Evolutionary conservation across 1,140 invertebrate genomes (phyloP), one percentile per base, ranked within the genome.

Genomic region (Aricia agestis): DNA sequence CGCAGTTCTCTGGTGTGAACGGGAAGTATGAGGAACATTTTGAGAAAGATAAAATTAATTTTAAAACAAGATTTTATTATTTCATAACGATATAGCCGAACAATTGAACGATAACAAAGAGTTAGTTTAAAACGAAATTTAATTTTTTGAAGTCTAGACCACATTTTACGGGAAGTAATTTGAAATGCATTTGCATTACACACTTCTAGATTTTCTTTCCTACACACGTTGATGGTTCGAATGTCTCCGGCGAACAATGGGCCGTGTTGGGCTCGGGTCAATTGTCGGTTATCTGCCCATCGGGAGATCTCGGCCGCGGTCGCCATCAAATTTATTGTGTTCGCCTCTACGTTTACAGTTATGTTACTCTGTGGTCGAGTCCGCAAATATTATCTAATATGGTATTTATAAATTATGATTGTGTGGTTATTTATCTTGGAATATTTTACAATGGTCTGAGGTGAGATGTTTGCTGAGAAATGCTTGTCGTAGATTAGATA

Each of bases 321-420:
- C 78, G 73, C 72, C 77, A 72, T 81, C 81, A 85, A 83, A 86
- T 87, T 87, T 89, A 87, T 87, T 79, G 79, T 76, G 76, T 80
- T 80, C 78, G 77, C 77, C 76, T 85, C 79, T 83, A 67, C 74
- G 66, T 77, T 74, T 80, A 83, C 80, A 78, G 82, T 84, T 83
- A 82, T 59, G 76, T 74, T 52, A 69, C 66, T 82, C 81, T 82
- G 76, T 82, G 77, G 72, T 78, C 67, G 25, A 68, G 66, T 32
- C 67, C 61, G 67, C 67, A 69, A 59, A 66, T 69, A 32, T 36
- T 69, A 59, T 52, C 18, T 31, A 61, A 67, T 66, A 52, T 66
- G 67, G 41, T 61, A 42, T 58, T 69, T 65, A 17, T 68, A 59
- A 45, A 17, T 18, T 66, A 45, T 67, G 42, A 67, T 67, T 36